Evolutionary conservation across 2,888 invertebrate genomes (phyloP).

Genomic region (Caenorhabditis sp.): DNA sequence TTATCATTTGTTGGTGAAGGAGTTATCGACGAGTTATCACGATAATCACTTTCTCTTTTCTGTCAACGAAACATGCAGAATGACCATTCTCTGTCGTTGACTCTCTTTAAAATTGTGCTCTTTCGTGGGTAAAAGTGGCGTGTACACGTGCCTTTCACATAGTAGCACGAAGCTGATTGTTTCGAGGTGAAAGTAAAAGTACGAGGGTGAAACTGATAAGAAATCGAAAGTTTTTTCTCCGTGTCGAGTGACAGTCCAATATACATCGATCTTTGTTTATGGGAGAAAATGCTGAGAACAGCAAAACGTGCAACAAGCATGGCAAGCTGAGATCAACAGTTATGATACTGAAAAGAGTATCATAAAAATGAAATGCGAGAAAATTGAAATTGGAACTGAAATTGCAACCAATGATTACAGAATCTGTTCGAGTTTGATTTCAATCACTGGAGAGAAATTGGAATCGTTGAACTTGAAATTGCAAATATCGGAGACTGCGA

Average conservation of each 20-base stretch:
- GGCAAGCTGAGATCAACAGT: slow-evolving; percentile 28
- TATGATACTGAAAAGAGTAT: slow-evolving; percentile 24
- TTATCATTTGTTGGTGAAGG: slow-evolving; percentile 29
- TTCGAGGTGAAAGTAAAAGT: slow-evolving; percentile 32
- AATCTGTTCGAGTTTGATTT: slow-evolving; percentile 62
- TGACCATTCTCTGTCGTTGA: slow-evolving; percentile 53
- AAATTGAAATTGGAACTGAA: background rate
- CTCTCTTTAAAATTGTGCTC: slow-evolving; percentile 24
- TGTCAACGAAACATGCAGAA: slow-evolving; percentile 54
- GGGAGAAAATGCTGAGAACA: slow-evolving; percentile 45
- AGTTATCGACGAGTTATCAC: slow-evolving; percentile 27
- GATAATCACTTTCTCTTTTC: slow-evolving; percentile 49
- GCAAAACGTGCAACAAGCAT: slow-evolving; percentile 53
- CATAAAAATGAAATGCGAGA: background rate
- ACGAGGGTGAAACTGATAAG: slow-evolving; percentile 31
- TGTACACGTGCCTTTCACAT: slow-evolving; percentile 58
- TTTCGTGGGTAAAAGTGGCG: slow-evolving; percentile 25
- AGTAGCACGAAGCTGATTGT: slow-evolving; percentile 53
- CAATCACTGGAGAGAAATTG: slow-evolving; percentile 62
- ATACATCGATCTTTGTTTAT: slow-evolving; percentile 21
- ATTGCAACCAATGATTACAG: slow-evolving; percentile 50
- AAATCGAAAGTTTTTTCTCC: slow-evolving; percentile 46
- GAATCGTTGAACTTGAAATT: slow-evolving; percentile 55
- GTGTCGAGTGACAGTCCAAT: slow-evolving; percentile 5
- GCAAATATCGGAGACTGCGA: slow-evolving; percentile 25